Evolutionary conservation across 1,140 invertebrate species (phyloP), one percentile per base, ranked within the genome.

Genomic region (Brachionus sp.): DNA sequence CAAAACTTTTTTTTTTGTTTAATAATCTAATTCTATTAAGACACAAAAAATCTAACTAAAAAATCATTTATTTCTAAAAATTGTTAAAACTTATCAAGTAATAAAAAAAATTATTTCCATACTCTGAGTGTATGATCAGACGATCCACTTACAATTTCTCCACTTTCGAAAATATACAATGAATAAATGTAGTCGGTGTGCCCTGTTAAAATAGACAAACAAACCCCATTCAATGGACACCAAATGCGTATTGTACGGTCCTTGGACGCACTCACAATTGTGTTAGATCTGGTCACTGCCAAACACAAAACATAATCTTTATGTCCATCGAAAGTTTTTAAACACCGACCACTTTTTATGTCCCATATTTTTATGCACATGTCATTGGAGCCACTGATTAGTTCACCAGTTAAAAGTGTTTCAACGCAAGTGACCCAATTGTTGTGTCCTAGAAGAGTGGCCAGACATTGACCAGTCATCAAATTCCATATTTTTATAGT

Each of bases 331-430:
- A 77, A 77, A 9, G 70, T 77, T 13, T 46, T 44, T 5, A 99
- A 91, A 90, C 97, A 99, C 88, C 95, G 94, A 46, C 97, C 97
- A 33, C 94, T 97, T 66, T 94, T 93, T 84, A 99, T 98, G 88
- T 99, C 96, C 97, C 97, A 99, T 19, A 98, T 95, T 91, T 98
- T 98, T 37, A 99, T 96, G 0, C 96, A 98, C 3, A 95, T 97
- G 89, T 99, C 97, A 13, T 97, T 97, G 90, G 99, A 99, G 10
- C 96, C 97, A 0, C 96, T 98, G 0, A 99, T 95, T 0, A 70
- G n/a, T 10, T 70, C 66, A 13, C 33, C 66, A 70, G 29, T 70
- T 9, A 70, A 16, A n/a, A 70, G 9, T n/a, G 19, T 16, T 3
- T 70, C 35, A 6, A 88, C 99, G 91, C 66, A 70, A 12, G 35